phyloP scores from a whole-genome alignment of 2,888 invertebrate species.

The Diabrotica balteata region DNA sequence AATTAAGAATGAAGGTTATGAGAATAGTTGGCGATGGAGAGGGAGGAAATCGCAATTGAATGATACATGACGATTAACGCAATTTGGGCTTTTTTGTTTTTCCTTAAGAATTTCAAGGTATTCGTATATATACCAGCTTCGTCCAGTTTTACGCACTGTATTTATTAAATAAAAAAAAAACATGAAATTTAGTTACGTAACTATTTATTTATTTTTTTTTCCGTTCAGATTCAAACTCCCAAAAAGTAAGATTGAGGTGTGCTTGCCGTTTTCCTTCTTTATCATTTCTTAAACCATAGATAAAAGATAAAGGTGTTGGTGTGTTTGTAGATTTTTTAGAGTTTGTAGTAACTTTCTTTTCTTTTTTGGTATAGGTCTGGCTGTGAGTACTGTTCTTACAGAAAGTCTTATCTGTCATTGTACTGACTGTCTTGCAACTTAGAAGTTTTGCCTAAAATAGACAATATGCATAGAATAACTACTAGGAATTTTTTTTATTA shows the following conservation, averaged over 20 bases:
- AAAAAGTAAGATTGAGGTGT: constrained; percentile 56
- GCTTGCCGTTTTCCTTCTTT: constrained; percentile 64
- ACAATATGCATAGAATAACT: neutral
- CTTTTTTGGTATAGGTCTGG: constrained; percentile 67
- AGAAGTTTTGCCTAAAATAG: constrained; percentile 66
- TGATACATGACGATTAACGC: no score
- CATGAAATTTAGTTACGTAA: no score
- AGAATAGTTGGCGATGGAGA: no score
- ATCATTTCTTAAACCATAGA: constrained; percentile 68
- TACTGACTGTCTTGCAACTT: constrained; percentile 70
- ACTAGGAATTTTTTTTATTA: no score
- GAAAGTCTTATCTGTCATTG: constrained; percentile 73
- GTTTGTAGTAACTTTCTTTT: constrained; percentile 60
- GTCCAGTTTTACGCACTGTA: no score
- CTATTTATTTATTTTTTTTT: no score
- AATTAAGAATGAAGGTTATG: no score
- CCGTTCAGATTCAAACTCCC: neutral
- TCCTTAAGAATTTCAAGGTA: no score
- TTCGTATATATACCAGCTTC: no score
- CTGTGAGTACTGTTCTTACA: constrained; percentile 65
- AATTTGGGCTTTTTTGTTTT: no score
- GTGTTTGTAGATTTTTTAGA: constrained; percentile 58
- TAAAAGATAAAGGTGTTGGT: constrained; percentile 57
- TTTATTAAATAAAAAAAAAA: no score
- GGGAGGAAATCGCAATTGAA: no score